Base-by-base conservation (phyloP, 1,140 invertebrate genomes). In the Venturia canescens region DNA sequence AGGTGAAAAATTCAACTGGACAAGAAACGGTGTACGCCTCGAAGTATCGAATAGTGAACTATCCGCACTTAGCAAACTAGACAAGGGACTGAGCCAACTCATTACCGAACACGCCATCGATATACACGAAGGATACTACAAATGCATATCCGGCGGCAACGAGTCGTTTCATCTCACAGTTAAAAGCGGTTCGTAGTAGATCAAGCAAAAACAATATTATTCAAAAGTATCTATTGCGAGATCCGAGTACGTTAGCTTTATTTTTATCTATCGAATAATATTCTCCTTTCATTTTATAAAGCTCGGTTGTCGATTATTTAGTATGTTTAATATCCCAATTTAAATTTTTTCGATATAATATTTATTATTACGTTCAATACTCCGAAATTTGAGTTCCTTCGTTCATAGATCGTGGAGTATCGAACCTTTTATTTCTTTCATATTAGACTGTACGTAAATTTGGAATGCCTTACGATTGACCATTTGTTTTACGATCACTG, bases 91-190 rank as follows among this genome's bases (percentile, higher is more conserved):
- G 23, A 90, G 89, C 80, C 83, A 69, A 7, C 81, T 91, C 3
- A 63, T 77, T 27, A 85, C 85, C 7, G 75, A 70, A 15, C 66
- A 82, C 7, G 89, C 88, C 4, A 86, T 82, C 16, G 89, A 88
- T 31, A 84, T 16, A 31, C 91, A 92, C 77, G 89, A 90, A 26
- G 91, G 91, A 38, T 82, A 83, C 66, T 92, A 92, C 84, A 89
- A 87, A 74, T 92, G 91, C 84, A 83, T 85, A 13, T 71, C 84
- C 15, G 82, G 83, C 67, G 80, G 83, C 78, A 70, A 81, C 80
- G 86, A 85, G 0, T 81, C 63, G 44, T 87, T 86, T 31, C 87
- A 87, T 71, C 86, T 92, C 13, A 80, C 78, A 53, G 83, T 92
- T 86, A 77, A 87, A 76, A 84, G 83, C 67, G 90, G 91, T 92